Percentiles rank a stretch among this genome's conserved stretches.
phyloP scores from a whole-genome alignment of 2,797 vertebrate genomes.

The Hozukius guyotensis region DNA sequence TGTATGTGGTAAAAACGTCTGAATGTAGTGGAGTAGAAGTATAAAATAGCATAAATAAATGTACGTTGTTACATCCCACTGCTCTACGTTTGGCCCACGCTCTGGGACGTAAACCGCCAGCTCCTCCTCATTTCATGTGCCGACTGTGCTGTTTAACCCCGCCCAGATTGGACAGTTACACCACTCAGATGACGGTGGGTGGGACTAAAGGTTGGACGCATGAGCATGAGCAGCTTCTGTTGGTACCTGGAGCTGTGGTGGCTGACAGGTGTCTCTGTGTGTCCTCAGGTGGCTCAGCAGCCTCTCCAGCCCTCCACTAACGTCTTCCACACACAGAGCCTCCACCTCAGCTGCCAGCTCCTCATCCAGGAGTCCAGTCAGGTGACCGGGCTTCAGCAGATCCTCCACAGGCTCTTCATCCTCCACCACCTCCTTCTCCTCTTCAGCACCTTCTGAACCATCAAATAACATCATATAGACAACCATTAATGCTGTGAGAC shows the following conservation, averaged over 20 bases:
- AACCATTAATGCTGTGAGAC: not conserved
- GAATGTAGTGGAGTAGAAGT: no score
- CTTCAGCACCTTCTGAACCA: conserved; percentile 61
- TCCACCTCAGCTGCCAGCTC: conserved; percentile 86
- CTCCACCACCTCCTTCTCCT: conserved; percentile 44
- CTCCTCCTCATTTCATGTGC: no score
- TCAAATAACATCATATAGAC: not conserved
- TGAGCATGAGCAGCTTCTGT: no score
- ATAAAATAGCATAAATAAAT: no score
- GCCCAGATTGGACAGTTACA: not conserved
- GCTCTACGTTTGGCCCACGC: no score
- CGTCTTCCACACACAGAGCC: conserved; percentile 84
- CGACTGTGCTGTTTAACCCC: no score
- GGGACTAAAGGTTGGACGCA: not conserved
- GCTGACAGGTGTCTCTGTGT: conserved; percentile 82
- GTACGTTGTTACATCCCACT: no score
- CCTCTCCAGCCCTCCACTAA: conserved; percentile 77
- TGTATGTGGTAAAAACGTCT: no score
- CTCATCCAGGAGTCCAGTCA: conserved; percentile 89
- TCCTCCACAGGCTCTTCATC: conserved; percentile 65
- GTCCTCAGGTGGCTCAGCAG: conserved; percentile 85
- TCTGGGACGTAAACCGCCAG: not conserved
- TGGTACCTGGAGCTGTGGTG: conserved; percentile 85
- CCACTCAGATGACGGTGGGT: not conserved
- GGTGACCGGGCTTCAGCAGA: conserved; percentile 87